Evolutionary conservation across 1,140 invertebrate genomes (phyloP).

Genomic region (Scylla paramamosain): DNA sequence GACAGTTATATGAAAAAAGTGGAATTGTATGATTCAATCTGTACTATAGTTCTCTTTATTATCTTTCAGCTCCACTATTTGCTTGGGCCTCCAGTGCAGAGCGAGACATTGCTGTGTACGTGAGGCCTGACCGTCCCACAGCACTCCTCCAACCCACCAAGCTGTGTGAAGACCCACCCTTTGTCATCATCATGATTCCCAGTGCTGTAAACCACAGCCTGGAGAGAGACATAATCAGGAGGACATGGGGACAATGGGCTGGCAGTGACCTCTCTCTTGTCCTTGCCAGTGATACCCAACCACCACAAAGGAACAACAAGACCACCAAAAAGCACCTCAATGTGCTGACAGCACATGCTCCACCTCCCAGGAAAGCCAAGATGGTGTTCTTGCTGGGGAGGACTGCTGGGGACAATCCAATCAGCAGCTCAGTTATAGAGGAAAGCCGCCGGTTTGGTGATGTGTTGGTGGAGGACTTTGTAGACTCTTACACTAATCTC

Average conservation of each 20-base stretch:
- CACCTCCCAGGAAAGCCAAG: slow-evolving; percentile 77
- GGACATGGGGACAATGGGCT: slow-evolving; percentile 92
- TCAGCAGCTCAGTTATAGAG: slow-evolving; percentile 68
- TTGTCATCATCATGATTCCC: slow-evolving; percentile 88
- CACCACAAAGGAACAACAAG: not conserved
- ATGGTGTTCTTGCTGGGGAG: slow-evolving; percentile 88
- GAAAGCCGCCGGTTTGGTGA: slow-evolving; percentile 79
- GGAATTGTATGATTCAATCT: too few species aligned
- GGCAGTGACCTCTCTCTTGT: slow-evolving; percentile 83
- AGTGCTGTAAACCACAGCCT: slow-evolving; percentile 88
- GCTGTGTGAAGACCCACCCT: slow-evolving; percentile 79
- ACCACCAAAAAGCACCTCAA: not conserved
- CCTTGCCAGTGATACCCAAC: not conserved
- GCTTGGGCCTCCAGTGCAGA: slow-evolving; percentile 62
- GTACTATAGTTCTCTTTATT: not conserved
- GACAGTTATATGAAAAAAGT: too few species aligned
- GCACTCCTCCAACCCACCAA: slow-evolving; percentile 52
- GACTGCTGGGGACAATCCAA: slow-evolving; percentile 30
- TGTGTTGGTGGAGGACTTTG: slow-evolving; percentile 84
- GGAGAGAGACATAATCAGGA: slow-evolving; percentile 88
- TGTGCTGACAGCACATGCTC: not conserved
- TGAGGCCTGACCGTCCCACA: slow-evolving; percentile 52
- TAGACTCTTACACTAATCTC: slow-evolving; percentile 93
- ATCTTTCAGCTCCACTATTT: slow-evolving; percentile 62
- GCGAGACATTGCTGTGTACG: slow-evolving; percentile 63